These are phyloP conservation scores for Brachystomella parvula DNA, from an alignment of 1,140 invertebrate species.

Conservation along the genomic window DNA sequence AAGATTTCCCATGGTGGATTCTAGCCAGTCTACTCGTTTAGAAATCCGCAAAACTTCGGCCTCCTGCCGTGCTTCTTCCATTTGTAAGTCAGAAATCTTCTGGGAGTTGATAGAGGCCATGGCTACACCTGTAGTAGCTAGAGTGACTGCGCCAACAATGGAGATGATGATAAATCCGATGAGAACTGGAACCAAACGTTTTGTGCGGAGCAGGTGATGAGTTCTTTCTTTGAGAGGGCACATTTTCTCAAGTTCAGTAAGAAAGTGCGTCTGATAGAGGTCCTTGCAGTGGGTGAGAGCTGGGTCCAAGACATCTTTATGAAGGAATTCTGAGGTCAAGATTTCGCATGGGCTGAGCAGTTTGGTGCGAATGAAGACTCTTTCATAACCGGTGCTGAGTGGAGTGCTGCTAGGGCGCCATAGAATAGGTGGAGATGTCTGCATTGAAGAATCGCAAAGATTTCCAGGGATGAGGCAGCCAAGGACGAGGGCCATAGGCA, in stretches of 20 bases:
- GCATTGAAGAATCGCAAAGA: neutral
- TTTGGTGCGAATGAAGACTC: neutral
- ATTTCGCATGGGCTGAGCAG: conserved; percentile 16
- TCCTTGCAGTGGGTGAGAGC: conserved; percentile 3
- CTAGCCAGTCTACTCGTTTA: neutral
- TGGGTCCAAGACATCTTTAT: neutral
- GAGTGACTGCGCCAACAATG: neutral
- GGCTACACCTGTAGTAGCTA: neutral
- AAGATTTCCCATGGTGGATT: neutral
- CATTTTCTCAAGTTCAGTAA: conserved; percentile 14
- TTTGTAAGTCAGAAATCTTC: neutral
- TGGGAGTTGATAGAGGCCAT: neutral
- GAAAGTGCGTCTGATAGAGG: conserved; percentile 13
- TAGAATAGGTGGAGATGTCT: conserved; percentile 7
- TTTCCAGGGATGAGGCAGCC: neutral
- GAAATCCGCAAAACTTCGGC: neutral
- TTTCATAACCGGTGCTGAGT: conserved; percentile 8
- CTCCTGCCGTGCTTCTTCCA: neutral
- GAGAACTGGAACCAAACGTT: neutral
- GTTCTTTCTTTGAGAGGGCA: neutral
- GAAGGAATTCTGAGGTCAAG: neutral
- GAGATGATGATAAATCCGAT: neutral
- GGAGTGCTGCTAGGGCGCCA: conserved; percentile 10
- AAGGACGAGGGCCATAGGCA: neutral
- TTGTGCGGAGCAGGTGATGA: neutral